phyloP scores from a whole-genome alignment of 2,113 vertebrate species.

The Azemiops feae region DNA sequence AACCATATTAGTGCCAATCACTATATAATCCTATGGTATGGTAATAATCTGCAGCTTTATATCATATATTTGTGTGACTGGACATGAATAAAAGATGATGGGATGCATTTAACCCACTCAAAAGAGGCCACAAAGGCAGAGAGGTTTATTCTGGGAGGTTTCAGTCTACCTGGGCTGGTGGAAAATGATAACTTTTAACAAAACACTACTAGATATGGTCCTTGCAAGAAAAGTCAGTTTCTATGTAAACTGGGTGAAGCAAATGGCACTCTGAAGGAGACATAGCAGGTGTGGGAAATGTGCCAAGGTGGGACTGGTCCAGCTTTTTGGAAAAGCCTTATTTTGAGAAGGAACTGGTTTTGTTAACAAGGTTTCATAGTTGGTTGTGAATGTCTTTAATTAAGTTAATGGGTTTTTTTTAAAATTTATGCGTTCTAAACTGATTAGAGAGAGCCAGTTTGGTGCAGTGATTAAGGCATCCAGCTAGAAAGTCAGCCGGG shows the following conservation, averaged over 20 bases:
- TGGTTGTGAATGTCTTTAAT: not conserved
- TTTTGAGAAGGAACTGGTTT: not conserved
- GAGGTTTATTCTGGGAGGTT: not conserved
- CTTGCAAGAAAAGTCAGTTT: not conserved
- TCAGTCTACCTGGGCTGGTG: not conserved
- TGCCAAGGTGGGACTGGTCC: not conserved
- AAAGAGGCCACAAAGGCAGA: not conserved
- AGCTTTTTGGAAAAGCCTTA: not conserved
- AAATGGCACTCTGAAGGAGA: not conserved
- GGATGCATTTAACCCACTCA: not conserved
- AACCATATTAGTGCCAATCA: not conserved
- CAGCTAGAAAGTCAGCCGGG: not conserved
- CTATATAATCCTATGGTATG: not conserved
- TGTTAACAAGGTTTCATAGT: not conserved
- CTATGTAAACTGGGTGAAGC: not conserved
- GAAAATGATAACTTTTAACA: not conserved
- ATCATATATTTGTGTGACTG: not conserved
- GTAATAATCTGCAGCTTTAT: not conserved
- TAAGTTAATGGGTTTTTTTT: not conserved
- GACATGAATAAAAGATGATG: not conserved
- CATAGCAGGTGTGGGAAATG: not conserved
- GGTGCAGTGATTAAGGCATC: not conserved
- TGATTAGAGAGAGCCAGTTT: not conserved
- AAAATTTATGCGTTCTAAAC: not conserved
- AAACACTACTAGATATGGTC: not conserved